Conservation (phyloP, 2,888 invertebrate species). For the Spatulosminthurus flaviceps region DNA sequence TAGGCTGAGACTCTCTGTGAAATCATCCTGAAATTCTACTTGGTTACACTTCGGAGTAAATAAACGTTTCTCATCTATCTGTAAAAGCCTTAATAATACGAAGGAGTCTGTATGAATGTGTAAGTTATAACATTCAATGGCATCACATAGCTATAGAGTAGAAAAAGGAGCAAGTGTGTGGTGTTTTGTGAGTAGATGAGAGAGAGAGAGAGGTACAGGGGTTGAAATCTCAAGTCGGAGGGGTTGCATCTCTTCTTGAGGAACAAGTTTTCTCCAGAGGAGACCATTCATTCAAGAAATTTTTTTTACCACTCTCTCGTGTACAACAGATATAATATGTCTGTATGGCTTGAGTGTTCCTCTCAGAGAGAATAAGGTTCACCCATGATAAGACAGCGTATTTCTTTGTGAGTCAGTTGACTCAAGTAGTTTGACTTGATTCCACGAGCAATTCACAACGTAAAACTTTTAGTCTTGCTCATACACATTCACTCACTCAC, state of each 20-base stretch:
- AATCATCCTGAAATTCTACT: too few species aligned
- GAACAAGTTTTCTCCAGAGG: constrained; percentile 61
- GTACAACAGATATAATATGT: constrained; percentile 11
- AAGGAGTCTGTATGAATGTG: neutral
- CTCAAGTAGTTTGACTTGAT: constrained; percentile 45
- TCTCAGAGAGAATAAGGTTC: constrained; percentile 44
- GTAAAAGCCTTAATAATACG: too few species aligned
- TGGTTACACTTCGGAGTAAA: too few species aligned
- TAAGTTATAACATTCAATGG: constrained; percentile 12
- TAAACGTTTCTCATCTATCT: too few species aligned
- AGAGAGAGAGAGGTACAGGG: too few species aligned
- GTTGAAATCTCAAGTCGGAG: constrained; percentile 37
- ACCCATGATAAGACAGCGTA: constrained; percentile 42
- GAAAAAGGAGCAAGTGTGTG: constrained; percentile 9
- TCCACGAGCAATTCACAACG: constrained; percentile 38
- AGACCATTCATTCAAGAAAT: constrained; percentile 59
- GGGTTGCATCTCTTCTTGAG: constrained; percentile 43
- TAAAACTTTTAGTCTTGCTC: constrained; percentile 26
- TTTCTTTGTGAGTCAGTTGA: constrained; percentile 39
- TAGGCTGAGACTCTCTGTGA: neutral
- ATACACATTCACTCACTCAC: too few species aligned
- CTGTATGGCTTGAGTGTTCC: constrained; percentile 26
- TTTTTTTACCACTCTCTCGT: constrained; percentile 51
- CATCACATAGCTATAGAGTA: neutral
- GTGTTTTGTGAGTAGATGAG: neutral